A percentile compares a stretch with the other conserved stretches of the same genome.
These are phyloP conservation scores for Lottia scabra DNA, from an alignment of 2,888 invertebrate genomes.

Conservation along the genomic window DNA sequence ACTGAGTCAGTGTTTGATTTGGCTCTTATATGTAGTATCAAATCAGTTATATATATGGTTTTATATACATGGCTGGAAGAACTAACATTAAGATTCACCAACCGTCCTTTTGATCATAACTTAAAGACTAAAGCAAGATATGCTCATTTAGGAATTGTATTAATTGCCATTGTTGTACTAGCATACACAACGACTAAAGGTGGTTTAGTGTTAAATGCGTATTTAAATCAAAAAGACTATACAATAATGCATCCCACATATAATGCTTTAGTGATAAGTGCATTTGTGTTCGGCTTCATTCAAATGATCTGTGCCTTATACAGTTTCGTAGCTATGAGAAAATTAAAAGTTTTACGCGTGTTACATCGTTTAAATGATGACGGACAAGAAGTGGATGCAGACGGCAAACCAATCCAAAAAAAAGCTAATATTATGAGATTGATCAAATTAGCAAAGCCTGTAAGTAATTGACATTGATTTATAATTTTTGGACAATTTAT, in stretches of 20 bases:
- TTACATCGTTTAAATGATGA: constrained; percentile 52
- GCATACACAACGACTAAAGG: constrained; percentile 43
- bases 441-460: constrained; percentile 58
- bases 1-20: constrained; percentile 63
- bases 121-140: constrained; percentile 25
- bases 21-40: constrained; percentile 52
- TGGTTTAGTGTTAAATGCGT: constrained; percentile 48
- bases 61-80: constrained; percentile 48
- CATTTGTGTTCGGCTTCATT: constrained; percentile 46
- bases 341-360: constrained; percentile 45
- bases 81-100: constrained; percentile 37
- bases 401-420: constrained; percentile 55
- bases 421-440: constrained; percentile 50
- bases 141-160: constrained; percentile 34
- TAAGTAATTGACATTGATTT: constrained; percentile 33
- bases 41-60: constrained; percentile 47
- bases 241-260: constrained; percentile 55
- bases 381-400: constrained; percentile 58
- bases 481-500: not conserved
- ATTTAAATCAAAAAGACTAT: constrained; percentile 42
- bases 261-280: constrained; percentile 54
- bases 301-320: constrained; percentile 47
- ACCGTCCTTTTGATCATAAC: constrained; percentile 38
- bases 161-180: constrained; percentile 35
- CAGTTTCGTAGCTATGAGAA: constrained; percentile 48